phyloP scores from a whole-genome alignment of 2,888 invertebrate genomes.

The Rotaria macrura region DNA sequence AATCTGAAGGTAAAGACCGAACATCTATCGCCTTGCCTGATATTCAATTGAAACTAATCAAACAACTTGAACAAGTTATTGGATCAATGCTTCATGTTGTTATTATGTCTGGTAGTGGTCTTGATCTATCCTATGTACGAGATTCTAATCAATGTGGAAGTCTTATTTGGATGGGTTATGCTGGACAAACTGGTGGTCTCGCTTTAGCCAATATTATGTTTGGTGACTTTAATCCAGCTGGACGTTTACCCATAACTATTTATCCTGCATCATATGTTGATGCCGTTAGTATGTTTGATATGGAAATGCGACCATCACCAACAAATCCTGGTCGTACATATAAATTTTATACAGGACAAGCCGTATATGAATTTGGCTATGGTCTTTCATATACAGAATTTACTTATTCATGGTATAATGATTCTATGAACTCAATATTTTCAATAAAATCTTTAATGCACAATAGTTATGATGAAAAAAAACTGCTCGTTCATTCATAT shows the following conservation, averaged over 20 bases:
- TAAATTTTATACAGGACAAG: constrained; percentile 5
- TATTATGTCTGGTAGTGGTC: constrained; percentile 7
- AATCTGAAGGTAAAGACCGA: constrained; percentile 13
- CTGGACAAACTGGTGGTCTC: constrained; percentile 9
- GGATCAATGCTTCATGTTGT: not conserved
- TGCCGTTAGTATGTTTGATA: constrained; percentile 15
- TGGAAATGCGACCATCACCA: constrained; percentile 18
- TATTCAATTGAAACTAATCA: not conserved
- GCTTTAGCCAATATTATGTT: constrained; percentile 10
- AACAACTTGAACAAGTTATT: not conserved
- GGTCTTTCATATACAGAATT: constrained; percentile 17
- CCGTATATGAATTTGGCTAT: not conserved
- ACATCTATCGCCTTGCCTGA: not conserved
- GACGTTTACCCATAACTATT: constrained; percentile 9
- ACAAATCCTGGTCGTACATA: constrained; percentile 19
- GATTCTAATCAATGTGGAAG: not conserved
- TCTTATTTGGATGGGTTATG: constrained; percentile 20
- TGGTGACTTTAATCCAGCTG: constrained; percentile 12
- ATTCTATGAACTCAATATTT: not conserved
- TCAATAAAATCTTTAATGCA: not conserved
- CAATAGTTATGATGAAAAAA: not conserved
- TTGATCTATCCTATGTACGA: not conserved
- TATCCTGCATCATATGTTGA: constrained; percentile 19
- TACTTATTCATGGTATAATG: not conserved
- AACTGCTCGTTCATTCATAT: not conserved